Percentiles rank a stretch among this genome's conserved stretches.
phyloP scores from a whole-genome alignment of 1,140 invertebrate genomes.

The Bombus balteatus region DNA sequence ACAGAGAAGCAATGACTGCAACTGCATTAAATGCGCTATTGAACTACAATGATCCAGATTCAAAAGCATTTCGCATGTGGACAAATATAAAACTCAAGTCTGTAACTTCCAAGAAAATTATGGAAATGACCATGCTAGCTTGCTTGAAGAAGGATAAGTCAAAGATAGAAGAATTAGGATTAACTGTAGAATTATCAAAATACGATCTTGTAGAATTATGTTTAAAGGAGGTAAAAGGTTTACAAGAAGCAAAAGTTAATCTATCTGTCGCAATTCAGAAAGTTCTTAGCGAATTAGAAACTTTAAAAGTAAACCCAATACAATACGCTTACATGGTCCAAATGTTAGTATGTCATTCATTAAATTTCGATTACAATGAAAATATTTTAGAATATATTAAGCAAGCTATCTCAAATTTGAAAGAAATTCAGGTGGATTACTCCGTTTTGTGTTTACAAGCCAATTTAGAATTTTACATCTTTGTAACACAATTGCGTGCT shows the following conservation, averaged over 20 bases:
- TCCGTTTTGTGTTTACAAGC: slow-evolving; percentile 58
- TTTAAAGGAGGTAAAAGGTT: slow-evolving; percentile 67
- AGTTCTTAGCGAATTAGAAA: slow-evolving; percentile 66
- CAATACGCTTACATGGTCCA: slow-evolving; percentile 69
- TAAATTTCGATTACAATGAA: slow-evolving; percentile 49
- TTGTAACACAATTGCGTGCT: slow-evolving; percentile 62
- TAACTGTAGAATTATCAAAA: slow-evolving; percentile 65
- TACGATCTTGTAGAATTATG: slow-evolving; percentile 71
- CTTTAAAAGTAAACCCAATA: slow-evolving; percentile 51
- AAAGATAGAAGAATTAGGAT: slow-evolving; percentile 67
- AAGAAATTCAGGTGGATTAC: slow-evolving; percentile 26
- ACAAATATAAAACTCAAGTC: slow-evolving; percentile 70
- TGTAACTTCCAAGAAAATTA: slow-evolving; percentile 39
- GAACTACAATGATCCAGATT: slow-evolving; percentile 61
- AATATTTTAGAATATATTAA: slow-evolving; percentile 61
- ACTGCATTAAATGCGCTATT: slow-evolving; percentile 72
- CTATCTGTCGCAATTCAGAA: slow-evolving; percentile 61
- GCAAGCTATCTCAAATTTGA: slow-evolving; percentile 63
- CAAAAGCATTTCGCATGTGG: slow-evolving; percentile 74
- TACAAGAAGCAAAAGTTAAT: slow-evolving; percentile 59
- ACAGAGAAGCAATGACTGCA: slow-evolving; percentile 69
- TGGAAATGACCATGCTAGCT: slow-evolving; percentile 68
- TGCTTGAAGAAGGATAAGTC: slow-evolving; percentile 67
- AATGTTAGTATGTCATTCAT: slow-evolving; percentile 70
- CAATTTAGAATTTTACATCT: slow-evolving; percentile 73